Evolutionary conservation across 2,113 vertebrate species (phyloP), one percentile per base, ranked within the genome.

Genomic region (Hippocampus barbouri): DNA sequence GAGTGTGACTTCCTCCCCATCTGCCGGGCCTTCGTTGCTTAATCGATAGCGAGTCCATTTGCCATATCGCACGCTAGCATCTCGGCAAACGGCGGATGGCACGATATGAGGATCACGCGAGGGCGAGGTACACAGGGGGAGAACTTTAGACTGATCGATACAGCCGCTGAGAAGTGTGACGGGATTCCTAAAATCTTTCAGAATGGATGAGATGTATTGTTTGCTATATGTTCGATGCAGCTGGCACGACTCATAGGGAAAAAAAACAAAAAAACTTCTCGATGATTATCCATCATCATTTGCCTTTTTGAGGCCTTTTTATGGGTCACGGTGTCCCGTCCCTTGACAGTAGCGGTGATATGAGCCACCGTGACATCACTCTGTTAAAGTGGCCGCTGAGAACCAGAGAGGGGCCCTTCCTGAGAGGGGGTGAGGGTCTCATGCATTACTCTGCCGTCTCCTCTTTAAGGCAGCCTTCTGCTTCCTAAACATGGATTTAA

Each of bases 401-500:
- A 87, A 71, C 65, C 72, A 78, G 78, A 87, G 88, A 84, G 82
- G 77, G 76, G 77, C 82, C 53, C 91, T 90, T 93, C 91, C 92
- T 92, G 89, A 76, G 92, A 87, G 92, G 89, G 89, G 89, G 90
- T 30, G 18, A 78, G 90, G 87, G 87, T 91, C 92, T 94, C 94
- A 92, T 90, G 82, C 72, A 82, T 88, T 91, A 86, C 87, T 90
- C 86, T 81, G 91, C 71, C 74, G 93, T 93, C 89, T 88, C 90
- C 92, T 95, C 92, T 97, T 38, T 94, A 95, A 94, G 87, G 79
- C 84, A 89, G 90, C 83, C 90, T 94, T 88, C 89, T 94, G 93
- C 94, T 97, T 97, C 93, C 96, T 95, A 95, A 97, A 96, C 94
- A 96, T 94, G 94, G 95, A 96, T 97, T 96, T 96, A 97, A 97